A percentile compares a stretch with the other conserved stretches of the same genome.
phyloP scores from a whole-genome alignment of 2,797 vertebrate species.

The Holocentrus rufus region DNA sequence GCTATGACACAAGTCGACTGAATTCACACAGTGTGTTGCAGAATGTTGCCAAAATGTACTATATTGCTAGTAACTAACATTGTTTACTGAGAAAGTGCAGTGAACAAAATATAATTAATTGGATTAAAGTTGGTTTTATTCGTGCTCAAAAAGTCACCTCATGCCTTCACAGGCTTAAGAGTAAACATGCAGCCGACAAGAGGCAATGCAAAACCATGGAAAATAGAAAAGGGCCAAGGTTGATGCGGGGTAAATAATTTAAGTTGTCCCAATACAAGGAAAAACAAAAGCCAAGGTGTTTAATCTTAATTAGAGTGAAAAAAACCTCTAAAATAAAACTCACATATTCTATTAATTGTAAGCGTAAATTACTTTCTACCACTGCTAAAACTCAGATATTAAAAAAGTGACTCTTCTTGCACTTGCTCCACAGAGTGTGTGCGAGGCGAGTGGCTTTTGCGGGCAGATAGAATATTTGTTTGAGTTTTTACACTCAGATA shows the following conservation, averaged over 20 bases:
- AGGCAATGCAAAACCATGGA: not conserved
- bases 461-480: constrained; percentile 47
- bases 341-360: not conserved
- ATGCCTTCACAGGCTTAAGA: not conserved
- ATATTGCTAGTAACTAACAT: not conserved
- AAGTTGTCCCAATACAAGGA: not conserved
- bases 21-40: not conserved
- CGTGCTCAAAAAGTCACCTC: not conserved
- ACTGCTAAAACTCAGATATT: constrained; percentile 27
- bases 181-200: not conserved
- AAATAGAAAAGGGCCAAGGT: not conserved
- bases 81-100: not conserved
- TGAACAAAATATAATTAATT: not conserved
- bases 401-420: constrained; percentile 27
- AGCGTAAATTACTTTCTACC: constrained; percentile 18
- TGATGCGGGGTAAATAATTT: not conserved
- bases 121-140: constrained; percentile 8
- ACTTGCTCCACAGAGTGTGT: not conserved
- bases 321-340: not conserved
- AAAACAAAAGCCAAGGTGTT: not conserved
- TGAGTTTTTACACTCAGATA: constrained; percentile 54
- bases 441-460: constrained; percentile 5
- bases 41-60: not conserved
- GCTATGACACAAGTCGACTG: constrained; percentile 34
- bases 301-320: not conserved